phyloP scores from a whole-genome alignment of 2,113 vertebrate genomes.

The Eudorcas thomsonii region DNA sequence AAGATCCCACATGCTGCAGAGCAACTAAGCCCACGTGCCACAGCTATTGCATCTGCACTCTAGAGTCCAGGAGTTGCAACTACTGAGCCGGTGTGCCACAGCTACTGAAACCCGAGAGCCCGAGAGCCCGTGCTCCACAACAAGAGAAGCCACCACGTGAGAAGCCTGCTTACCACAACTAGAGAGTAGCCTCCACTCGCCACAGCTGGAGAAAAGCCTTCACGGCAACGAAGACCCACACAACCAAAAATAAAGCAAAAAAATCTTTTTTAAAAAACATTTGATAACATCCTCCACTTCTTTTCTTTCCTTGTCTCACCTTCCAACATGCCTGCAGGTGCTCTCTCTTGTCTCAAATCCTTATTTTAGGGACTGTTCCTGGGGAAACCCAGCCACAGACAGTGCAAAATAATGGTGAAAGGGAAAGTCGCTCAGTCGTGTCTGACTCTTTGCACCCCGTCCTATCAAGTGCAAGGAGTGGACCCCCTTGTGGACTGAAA shows the following conservation, averaged over 20 bases:
- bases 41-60: background rate
- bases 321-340: background rate
- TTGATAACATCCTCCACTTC: background rate
- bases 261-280: accelerated
- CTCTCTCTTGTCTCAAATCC: background rate
- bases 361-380: background rate
- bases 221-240: background rate
- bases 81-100: background rate
- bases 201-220: background rate
- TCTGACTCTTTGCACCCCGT: background rate
- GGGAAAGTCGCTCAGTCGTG: background rate
- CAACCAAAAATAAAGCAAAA: background rate
- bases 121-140: accelerated
- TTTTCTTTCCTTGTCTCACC: background rate
- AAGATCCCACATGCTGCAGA: background rate
- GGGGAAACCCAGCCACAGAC: background rate
- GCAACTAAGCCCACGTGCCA: background rate
- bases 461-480: background rate
- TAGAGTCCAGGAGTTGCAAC: background rate
- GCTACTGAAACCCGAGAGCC: background rate
- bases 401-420: background rate
- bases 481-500: background rate
- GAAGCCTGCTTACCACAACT: background rate
- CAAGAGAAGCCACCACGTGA: background rate
- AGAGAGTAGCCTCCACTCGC: background rate